Percentiles rank a stretch among this genome's conserved stretches.
phyloP scores from a whole-genome alignment of 1,140 invertebrate genomes.

The Drosophila lowei region DNA sequence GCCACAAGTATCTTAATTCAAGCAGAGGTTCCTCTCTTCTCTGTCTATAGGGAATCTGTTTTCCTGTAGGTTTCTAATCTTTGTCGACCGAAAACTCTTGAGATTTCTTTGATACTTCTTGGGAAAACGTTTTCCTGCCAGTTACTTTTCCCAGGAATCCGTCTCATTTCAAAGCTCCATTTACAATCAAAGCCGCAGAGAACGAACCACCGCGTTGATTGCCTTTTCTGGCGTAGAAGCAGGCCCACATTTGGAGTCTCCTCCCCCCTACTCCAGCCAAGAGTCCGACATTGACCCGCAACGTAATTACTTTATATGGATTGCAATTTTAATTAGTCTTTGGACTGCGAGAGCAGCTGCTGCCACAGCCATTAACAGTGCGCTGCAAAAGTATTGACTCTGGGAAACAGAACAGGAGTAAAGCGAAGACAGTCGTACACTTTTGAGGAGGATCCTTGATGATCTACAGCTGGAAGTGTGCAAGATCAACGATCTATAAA shows the following conservation, averaged over 20 bases:
- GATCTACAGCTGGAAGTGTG: not conserved
- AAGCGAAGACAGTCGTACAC: no score
- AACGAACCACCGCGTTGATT: no score
- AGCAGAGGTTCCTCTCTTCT: no score
- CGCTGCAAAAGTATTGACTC: constrained; percentile 6
- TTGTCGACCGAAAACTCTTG: no score
- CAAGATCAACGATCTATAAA: constrained; percentile 3
- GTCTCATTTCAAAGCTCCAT: not conserved
- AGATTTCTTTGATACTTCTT: no score
- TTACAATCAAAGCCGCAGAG: not conserved
- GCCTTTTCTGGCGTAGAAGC: constrained; percentile 18
- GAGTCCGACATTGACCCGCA: constrained; percentile 37
- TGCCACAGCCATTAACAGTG: constrained; percentile 30
- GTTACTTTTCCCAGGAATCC: no score
- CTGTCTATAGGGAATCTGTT: no score
- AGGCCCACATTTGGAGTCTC: constrained; percentile 15
- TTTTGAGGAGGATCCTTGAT: not conserved
- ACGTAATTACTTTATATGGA: constrained; percentile 42
- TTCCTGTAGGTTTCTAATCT: no score
- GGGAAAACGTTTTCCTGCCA: no score
- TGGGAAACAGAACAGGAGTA: no score
- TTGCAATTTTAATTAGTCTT: constrained; percentile 42
- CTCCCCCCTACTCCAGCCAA: not conserved
- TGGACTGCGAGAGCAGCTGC: constrained; percentile 11
- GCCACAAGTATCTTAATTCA: no score